Evolutionary conservation across 1,140 invertebrate genomes (phyloP).

Genomic region (Atta cephalotes): DNA sequence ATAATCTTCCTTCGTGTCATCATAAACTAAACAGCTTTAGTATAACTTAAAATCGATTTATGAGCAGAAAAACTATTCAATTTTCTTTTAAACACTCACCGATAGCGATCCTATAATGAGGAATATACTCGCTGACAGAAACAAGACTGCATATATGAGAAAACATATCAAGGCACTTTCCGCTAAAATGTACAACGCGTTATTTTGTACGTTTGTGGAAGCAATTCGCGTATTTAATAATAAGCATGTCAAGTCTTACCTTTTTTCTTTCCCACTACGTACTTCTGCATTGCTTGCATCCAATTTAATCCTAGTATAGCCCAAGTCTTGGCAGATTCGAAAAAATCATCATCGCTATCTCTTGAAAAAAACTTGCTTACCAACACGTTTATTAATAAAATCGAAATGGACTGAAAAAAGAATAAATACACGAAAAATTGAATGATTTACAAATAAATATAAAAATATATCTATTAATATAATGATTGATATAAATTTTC

Average conservation of each 20-base stretch:
- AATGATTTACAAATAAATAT: neutral
- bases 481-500: conserved; percentile 30
- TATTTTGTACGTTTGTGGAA: neutral
- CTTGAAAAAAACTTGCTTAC: conserved; percentile 81
- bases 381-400: conserved; percentile 83
- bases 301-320: conserved; percentile 82
- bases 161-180: conserved; percentile 76
- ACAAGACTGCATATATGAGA: conserved; percentile 76
- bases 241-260: conserved; percentile 68
- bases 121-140: conserved; percentile 78
- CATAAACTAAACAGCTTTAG: neutral
- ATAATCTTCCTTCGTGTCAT: neutral
- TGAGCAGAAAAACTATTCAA: neutral
- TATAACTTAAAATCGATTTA: neutral
- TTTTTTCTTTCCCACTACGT: conserved; percentile 74
- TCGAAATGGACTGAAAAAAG: conserved; percentile 80
- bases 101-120: conserved; percentile 80
- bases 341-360: conserved; percentile 75
- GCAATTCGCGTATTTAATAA: conserved; percentile 17
- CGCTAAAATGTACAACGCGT: conserved; percentile 68
- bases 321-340: conserved; percentile 78
- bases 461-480: neutral
- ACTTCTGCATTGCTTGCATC: conserved; percentile 77
- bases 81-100: conserved; percentile 73
- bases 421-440: conserved; percentile 40